Percentiles rank a stretch among this genome's conserved stretches.
Conservation (phyloP, 2,888 invertebrate genomes). For the Belgica antarctica region DNA sequence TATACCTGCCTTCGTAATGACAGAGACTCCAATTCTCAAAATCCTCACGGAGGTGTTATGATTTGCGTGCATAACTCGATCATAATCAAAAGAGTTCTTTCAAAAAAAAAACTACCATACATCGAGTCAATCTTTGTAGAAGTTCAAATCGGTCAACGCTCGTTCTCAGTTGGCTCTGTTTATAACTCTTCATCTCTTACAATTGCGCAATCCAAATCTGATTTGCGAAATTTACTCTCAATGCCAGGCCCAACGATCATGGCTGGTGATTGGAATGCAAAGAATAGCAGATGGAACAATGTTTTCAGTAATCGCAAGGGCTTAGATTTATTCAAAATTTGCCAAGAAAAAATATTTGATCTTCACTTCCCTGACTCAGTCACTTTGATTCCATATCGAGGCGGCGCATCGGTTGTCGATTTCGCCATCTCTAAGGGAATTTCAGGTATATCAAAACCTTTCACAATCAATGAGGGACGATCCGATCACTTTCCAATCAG, state of each 20-base stretch:
- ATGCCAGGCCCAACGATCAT: background rate
- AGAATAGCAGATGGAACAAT: background rate
- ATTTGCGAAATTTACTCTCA: background rate
- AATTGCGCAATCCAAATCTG: background rate
- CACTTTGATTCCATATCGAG: background rate
- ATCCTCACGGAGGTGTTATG: background rate
- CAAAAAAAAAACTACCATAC: background rate
- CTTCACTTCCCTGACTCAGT: background rate
- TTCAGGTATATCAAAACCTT: background rate
- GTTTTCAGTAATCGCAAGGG: background rate
- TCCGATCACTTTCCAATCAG: conserved; percentile 5
- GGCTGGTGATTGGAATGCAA: conserved; percentile 16
- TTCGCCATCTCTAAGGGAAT: background rate
- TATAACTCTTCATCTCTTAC: background rate
- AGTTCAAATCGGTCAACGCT: background rate
- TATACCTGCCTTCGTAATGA: background rate
- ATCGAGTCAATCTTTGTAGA: background rate
- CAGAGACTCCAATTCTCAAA: too few species aligned
- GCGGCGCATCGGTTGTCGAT: background rate
- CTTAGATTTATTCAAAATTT: background rate
- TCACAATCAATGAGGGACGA: background rate
- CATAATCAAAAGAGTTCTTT: too few species aligned
- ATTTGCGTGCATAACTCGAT: background rate
- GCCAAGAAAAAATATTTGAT: background rate
- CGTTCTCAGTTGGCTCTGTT: background rate